A percentile compares a stretch with the other conserved stretches of the same genome.
Evolutionary conservation across 2,888 invertebrate species (phyloP).

Genomic region (Drosophila lutescens): DNA sequence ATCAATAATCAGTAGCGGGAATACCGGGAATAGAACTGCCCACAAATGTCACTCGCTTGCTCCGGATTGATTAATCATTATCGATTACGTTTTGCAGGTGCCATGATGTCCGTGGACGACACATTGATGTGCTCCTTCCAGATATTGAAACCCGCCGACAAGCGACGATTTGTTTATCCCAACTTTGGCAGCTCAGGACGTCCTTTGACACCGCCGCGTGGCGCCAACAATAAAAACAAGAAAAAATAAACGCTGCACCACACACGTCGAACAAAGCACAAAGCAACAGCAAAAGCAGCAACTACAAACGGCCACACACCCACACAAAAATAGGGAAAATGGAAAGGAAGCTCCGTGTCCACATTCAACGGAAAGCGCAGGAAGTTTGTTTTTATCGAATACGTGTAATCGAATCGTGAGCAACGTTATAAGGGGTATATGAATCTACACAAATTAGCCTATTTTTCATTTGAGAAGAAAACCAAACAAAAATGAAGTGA

Average conservation of each 20-base stretch:
- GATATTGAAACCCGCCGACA: constrained; percentile 98
- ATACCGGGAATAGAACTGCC: background rate
- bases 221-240: constrained; percentile 96
- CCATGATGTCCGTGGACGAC: constrained; percentile 99
- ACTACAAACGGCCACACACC: constrained; percentile 48
- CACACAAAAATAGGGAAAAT: constrained; percentile 36
- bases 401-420: constrained; percentile 74
- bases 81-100: constrained; percentile 85
- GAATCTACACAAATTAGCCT: constrained; percentile 66
- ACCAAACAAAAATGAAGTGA: constrained; percentile 9
- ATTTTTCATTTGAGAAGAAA: constrained; percentile 60
- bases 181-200: constrained; percentile 96
- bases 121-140: constrained; percentile 99
- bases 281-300: constrained; percentile 21
- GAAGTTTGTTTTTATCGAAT: constrained; percentile 72
- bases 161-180: constrained; percentile 98
- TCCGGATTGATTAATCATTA: constrained; percentile 21
- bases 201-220: constrained; percentile 98
- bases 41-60: constrained; percentile 2
- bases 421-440: constrained; percentile 68
- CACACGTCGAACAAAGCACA: constrained; percentile 40
- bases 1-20: constrained; percentile 28
- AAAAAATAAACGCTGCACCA: constrained; percentile 89
- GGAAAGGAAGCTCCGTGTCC: constrained; percentile 47
- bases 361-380: constrained; percentile 32